Percentiles rank a stretch among this genome's conserved stretches.
Conservation (phyloP, 1,140 invertebrate species). For the Micrasema longulum region DNA sequence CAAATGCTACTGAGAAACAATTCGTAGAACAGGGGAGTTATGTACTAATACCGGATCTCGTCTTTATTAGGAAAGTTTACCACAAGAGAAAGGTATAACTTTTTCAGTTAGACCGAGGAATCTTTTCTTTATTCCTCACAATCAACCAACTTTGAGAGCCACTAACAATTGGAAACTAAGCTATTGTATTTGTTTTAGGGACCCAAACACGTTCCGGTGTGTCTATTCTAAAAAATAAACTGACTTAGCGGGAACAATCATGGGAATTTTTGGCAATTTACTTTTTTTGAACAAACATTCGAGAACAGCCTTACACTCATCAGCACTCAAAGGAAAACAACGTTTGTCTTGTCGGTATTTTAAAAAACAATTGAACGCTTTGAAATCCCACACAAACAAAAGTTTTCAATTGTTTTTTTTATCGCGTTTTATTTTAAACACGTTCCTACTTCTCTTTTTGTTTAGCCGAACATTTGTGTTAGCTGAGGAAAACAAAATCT, state of each 20-base stretch:
- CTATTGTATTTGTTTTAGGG: slow-evolving; percentile 30
- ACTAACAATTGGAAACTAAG: slow-evolving; percentile 34
- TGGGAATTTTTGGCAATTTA: slow-evolving; percentile 28
- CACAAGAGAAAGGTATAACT: slow-evolving; percentile 34
- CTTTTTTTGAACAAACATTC: slow-evolving; percentile 13
- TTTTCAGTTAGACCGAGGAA: slow-evolving; percentile 25
- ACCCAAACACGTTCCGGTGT: slow-evolving; percentile 20
- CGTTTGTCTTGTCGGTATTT: neutral
- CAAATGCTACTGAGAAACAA: slow-evolving; percentile 8
- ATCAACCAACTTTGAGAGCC: slow-evolving; percentile 36
- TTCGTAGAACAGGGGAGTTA: slow-evolving; percentile 5
- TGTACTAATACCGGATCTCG: slow-evolving; percentile 32
- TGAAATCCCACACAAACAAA: neutral
- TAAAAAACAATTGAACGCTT: slow-evolving; percentile 15
- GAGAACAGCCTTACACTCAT: slow-evolving; percentile 5
- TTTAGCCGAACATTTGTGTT: too few species aligned
- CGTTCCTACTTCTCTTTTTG: too few species aligned
- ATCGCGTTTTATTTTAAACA: too few species aligned
- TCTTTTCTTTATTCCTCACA: slow-evolving; percentile 27
- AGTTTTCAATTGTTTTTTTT: too few species aligned
- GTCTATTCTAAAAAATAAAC: slow-evolving; percentile 40
- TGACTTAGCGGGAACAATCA: slow-evolving; percentile 37
- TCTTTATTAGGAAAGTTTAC: slow-evolving; percentile 42
- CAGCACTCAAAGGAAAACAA: slow-evolving; percentile 30
- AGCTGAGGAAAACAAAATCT: too few species aligned